Evolutionary conservation across 1,140 invertebrate species (phyloP), one percentile per base, ranked within the genome.

Genomic region (Nephila pilipes): DNA sequence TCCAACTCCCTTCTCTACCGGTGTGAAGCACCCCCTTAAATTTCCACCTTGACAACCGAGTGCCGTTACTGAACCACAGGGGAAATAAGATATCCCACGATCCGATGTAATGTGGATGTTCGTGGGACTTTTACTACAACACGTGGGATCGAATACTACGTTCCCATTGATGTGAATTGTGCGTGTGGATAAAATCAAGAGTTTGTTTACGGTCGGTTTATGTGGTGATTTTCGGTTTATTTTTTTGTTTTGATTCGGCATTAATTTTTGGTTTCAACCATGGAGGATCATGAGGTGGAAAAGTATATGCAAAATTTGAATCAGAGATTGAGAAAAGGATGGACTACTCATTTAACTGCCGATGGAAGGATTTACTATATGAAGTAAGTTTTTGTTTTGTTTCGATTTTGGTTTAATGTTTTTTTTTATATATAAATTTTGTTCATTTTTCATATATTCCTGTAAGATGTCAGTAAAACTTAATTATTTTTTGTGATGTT

Each of bases 321-420:
- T 89, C 65, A 87, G 20, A 80, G 80, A 46, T 54, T 94, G 8
- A 87, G 88, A 32, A 94, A 96, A 12, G 97, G 97, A 94, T 97
- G 97, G 97, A 97, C 96, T 10, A 97, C 97, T 12, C 97, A 97
- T 95, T 96, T 96, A n/a, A 97, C 96, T 94, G 96, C 97, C 93
- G 97, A 97, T 94, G 97, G 97, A 85, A 95, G 97, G 93, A 96
- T 97, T 79, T 97, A 97, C 95, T 97, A 97, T 96, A 97, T 97
- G 97, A 97, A 97, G 97, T 97, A 95, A 97, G 97, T 97, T 3
- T 29, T 29, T 69, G 79, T 46, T 81, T 80, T 16, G 75, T 1
- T 79, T 20, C 1, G 12, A 10, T 20, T 3, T 29, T 1, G 69
- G 32, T 2, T 32, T 60, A 60, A 55, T 14, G 14, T 55, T 55